These are phyloP conservation scores for Fulmarus glacialis DNA, from an alignment of 2,113 vertebrate genomes.

Conservation along the genomic window DNA sequence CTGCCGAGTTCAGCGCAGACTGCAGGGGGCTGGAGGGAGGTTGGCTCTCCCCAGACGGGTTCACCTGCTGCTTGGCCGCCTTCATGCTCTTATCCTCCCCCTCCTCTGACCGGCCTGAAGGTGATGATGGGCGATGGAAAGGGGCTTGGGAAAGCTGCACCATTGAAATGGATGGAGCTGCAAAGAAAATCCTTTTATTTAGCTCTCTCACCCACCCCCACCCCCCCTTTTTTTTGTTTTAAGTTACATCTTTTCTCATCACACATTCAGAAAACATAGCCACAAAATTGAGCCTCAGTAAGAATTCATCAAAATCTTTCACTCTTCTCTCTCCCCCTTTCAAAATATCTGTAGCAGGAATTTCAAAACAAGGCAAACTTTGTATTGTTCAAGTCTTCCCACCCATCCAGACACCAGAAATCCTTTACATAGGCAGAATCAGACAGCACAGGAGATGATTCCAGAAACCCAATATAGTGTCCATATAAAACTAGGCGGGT, in stretches of 20 bases:
- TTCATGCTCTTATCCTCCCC: slow-evolving; percentile 72
- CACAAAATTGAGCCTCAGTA: not conserved
- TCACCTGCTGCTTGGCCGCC: slow-evolving; percentile 68
- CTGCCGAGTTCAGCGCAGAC: slow-evolving; percentile 73
- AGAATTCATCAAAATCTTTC: not conserved
- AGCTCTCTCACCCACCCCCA: not conserved
- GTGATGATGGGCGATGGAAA: slow-evolving; percentile 60
- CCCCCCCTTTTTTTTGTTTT: accelerated
- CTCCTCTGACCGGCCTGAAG: slow-evolving; percentile 71
- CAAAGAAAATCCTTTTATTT: slow-evolving; percentile 30
- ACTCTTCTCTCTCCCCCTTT: not conserved
- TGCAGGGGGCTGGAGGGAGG: slow-evolving; percentile 69
- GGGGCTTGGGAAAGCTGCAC: slow-evolving; percentile 86
- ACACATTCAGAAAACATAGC: accelerated
- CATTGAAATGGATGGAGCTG: slow-evolving; percentile 79
- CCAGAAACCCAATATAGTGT: slow-evolving; percentile 42
- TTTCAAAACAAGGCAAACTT: not conserved
- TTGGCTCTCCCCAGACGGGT: slow-evolving; percentile 67
- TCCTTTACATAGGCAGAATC: slow-evolving; percentile 17
- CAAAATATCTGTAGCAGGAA: not conserved
- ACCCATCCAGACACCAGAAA: slow-evolving; percentile 20
- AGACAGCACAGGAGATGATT: not conserved
- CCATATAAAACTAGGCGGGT: slow-evolving; percentile 9
- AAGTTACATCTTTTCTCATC: not conserved
- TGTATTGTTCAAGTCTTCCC: not conserved